Conservation (phyloP, 2,888 invertebrate genomes). For the Polymixis flavicincta region DNA sequence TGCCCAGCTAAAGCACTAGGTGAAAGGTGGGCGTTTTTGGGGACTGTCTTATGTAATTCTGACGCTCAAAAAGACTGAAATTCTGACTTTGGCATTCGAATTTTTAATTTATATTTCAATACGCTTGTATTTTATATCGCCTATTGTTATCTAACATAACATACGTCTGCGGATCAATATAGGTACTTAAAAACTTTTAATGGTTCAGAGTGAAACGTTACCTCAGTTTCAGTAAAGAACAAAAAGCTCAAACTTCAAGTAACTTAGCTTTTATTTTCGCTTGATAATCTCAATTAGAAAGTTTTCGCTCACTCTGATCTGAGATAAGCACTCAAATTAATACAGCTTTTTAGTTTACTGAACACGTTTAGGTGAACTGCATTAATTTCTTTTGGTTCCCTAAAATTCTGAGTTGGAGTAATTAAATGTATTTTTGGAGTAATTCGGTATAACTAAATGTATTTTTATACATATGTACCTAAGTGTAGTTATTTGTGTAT, state of each 20-base stretch:
- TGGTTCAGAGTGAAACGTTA: slow-evolving; percentile 13
- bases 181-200: slow-evolving; percentile 20
- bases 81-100: no score
- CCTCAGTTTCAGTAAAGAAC: slow-evolving; percentile 7
- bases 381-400: neutral
- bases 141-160: neutral
- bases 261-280: slow-evolving; percentile 69
- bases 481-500: neutral
- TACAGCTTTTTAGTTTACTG: slow-evolving; percentile 58
- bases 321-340: slow-evolving; percentile 69
- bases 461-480: no score
- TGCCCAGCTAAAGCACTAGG: no score
- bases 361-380: slow-evolving; percentile 33
- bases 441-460: neutral
- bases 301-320: slow-evolving; percentile 68
- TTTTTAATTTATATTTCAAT: no score
- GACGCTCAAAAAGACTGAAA: no score
- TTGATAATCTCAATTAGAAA: slow-evolving; percentile 78
- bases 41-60: no score
- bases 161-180: neutral
- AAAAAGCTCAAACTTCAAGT: slow-evolving; percentile 35
- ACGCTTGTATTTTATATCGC: neutral
- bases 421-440: neutral
- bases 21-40: no score
- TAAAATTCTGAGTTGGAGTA: neutral